These are phyloP conservation scores for Poeciliopsis paucimaculata DNA, from an alignment of 2,797 vertebrate genomes.

Conservation along the genomic window DNA sequence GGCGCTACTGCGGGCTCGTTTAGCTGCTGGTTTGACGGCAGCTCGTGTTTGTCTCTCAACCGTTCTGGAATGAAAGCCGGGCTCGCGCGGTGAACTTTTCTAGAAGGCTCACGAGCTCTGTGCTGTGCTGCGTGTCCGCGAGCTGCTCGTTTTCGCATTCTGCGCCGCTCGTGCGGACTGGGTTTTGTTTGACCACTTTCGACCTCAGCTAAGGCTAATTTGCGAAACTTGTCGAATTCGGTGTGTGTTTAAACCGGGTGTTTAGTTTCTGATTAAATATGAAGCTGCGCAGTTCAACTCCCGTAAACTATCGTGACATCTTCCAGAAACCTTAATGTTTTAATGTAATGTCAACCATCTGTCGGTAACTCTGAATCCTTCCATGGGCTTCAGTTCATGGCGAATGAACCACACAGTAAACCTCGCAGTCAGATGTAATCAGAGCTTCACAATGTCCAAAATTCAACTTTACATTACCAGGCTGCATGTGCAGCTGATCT, in stretches of 20 bases:
- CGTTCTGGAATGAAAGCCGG: constrained; percentile 56
- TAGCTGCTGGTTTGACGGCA: not conserved
- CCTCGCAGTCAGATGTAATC: not conserved
- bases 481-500: not conserved
- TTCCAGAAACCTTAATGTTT: not conserved
- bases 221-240: not conserved
- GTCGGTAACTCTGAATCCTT: not conserved
- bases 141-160: constrained; percentile 36
- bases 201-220: not conserved
- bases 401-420: not conserved
- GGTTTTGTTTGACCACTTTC: not conserved
- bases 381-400: not conserved
- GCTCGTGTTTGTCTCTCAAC: constrained; percentile 33
- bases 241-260: not conserved
- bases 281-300: not conserved
- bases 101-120: constrained; percentile 66
- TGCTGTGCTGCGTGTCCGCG: constrained; percentile 2
- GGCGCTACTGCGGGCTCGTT: not conserved
- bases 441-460: not conserved
- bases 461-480: not conserved
- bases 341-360: constrained; percentile 2
- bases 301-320: not conserved
- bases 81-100: constrained; percentile 53
- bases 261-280: not conserved
- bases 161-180: constrained; percentile 33